These are phyloP conservation scores for Microtus oregoni DNA, from an alignment of 2,113 vertebrate species.

Conservation along the genomic window DNA sequence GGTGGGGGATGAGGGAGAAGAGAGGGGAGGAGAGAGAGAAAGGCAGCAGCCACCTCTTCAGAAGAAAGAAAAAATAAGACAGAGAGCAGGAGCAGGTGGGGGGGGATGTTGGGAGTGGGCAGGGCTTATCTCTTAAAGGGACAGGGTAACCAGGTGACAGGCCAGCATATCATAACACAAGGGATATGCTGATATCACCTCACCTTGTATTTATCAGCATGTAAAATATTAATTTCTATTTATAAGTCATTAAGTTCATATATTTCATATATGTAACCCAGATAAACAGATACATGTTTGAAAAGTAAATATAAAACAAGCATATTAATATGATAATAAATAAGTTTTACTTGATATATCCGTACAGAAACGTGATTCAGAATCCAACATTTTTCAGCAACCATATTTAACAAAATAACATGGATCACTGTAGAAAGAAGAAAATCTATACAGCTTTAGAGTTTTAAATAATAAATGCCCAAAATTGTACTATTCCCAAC, in stretches of 20 bases:
- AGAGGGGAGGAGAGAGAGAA: too few relatives aligned
- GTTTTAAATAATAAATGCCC: not conserved
- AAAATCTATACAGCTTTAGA: not conserved
- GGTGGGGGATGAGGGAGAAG: too few relatives aligned
- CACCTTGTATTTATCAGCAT: too few relatives aligned
- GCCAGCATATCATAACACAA: too few relatives aligned
- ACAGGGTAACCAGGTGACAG: too few relatives aligned
- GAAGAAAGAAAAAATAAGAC: too few relatives aligned
- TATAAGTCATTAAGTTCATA: not conserved
- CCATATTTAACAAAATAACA: not conserved
- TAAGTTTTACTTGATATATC: not conserved
- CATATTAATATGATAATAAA: not conserved
- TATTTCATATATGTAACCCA: not conserved
- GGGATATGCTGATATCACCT: not conserved
- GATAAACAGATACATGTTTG: not conserved
- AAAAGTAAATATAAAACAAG: not conserved
- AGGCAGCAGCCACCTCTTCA: too few relatives aligned
- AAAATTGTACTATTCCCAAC: not conserved
- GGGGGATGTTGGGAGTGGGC: too few relatives aligned
- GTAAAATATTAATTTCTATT: not conserved
- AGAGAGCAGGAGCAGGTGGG: too few relatives aligned
- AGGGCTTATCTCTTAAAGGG: too few relatives aligned
- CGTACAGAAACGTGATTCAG: not conserved
- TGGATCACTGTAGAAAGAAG: not conserved
- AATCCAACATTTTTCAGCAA: not conserved